phyloP scores from a whole-genome alignment of 2,797 vertebrate species.

The Chiloscyllium punctatum region DNA sequence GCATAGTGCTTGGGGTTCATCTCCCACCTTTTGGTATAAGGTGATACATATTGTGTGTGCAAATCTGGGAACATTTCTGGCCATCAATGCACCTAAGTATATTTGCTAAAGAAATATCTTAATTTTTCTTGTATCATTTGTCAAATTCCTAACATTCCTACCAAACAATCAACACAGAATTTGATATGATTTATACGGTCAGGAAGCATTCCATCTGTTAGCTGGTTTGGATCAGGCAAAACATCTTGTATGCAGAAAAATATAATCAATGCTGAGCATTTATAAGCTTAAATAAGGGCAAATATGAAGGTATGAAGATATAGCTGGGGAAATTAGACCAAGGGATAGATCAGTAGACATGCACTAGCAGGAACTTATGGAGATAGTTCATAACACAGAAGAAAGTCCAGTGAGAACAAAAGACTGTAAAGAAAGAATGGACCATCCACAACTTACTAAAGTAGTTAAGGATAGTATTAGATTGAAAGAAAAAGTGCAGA shows the following conservation, averaged over 20 bases:
- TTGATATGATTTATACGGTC: background rate
- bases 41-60: background rate
- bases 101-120: background rate
- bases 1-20: background rate
- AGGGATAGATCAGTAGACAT: too few species aligned
- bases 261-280: background rate
- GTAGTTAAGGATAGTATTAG: too few species aligned
- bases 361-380: too few species aligned
- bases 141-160: background rate
- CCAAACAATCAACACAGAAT: background rate
- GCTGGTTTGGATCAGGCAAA: background rate
- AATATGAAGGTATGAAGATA: too few species aligned
- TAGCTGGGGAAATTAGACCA: too few species aligned
- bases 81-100: background rate
- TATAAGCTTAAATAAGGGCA: too few species aligned
- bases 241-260: background rate
- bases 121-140: background rate
- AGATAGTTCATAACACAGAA: too few species aligned
- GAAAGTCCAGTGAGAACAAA: too few species aligned
- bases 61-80: background rate
- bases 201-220: background rate
- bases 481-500: too few species aligned
- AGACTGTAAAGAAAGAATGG: too few species aligned
- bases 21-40: background rate
- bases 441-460: too few species aligned